Percentiles rank a stretch among this genome's conserved stretches.
phyloP scores from a whole-genome alignment of 2,113 vertebrate genomes.

The Bambusicola thoracicus region DNA sequence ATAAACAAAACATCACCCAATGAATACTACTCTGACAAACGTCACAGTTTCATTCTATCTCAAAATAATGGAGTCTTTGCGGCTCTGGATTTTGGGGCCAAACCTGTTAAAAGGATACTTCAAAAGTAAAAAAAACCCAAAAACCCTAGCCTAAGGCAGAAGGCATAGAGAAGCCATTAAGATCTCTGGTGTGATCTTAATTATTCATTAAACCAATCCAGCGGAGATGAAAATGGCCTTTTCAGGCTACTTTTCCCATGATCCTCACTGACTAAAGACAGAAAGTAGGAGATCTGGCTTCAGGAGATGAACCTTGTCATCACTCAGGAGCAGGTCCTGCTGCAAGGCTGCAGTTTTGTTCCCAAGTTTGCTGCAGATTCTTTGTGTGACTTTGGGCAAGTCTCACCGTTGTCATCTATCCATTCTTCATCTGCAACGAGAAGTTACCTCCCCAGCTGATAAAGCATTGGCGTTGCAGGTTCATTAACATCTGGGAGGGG shows the following conservation, averaged over 20 bases:
- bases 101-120: fast-evolving
- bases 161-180: fast-evolving
- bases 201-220: not conserved
- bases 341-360: not conserved
- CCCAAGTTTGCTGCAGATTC: not conserved
- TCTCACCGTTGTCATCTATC: not conserved
- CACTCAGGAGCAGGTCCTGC: not conserved
- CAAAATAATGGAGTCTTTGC: not conserved
- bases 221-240: not conserved
- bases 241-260: not conserved
- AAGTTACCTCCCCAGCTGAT: not conserved
- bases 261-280: not conserved
- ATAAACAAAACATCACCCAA: fast-evolving
- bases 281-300: not conserved
- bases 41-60: not conserved
- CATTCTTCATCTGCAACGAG: fast-evolving
- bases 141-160: not conserved
- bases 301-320: not conserved
- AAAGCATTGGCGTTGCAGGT: not conserved
- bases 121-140: not conserved
- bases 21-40: not conserved
- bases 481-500: not conserved
- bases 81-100: not conserved
- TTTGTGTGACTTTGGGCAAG: not conserved
- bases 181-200: not conserved